A percentile compares a stretch with the other conserved stretches of the same genome.
These are phyloP conservation scores for Cephalopholis sonnerati DNA, from an alignment of 2,113 vertebrate genomes.

Conservation along the genomic window DNA sequence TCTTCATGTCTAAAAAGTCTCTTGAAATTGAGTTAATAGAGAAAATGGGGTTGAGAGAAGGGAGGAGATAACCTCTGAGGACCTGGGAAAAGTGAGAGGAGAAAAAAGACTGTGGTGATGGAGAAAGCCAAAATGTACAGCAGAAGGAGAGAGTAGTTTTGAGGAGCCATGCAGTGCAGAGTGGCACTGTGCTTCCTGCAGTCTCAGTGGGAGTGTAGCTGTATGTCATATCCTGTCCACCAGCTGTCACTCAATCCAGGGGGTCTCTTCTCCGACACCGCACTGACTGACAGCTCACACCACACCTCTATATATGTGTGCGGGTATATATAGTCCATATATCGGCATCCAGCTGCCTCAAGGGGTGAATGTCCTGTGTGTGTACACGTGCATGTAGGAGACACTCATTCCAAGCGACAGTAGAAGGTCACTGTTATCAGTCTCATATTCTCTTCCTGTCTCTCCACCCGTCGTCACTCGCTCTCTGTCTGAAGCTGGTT, in stretches of 20 bases:
- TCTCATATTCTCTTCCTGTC: slow-evolving; percentile 43
- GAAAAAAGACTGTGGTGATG: not conserved
- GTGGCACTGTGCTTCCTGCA: slow-evolving; percentile 36
- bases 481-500: slow-evolving; percentile 16
- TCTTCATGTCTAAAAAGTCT: not conserved
- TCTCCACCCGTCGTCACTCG: slow-evolving; percentile 33
- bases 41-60: not conserved
- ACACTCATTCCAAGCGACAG: slow-evolving; percentile 67
- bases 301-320: not conserved
- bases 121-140: not conserved
- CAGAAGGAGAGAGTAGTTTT: slow-evolving; percentile 15
- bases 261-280: slow-evolving; percentile 43
- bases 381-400: slow-evolving; percentile 19
- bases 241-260: slow-evolving; percentile 75
- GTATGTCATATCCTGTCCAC: slow-evolving; percentile 74
- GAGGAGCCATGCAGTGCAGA: slow-evolving; percentile 18
- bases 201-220: slow-evolving; percentile 59
- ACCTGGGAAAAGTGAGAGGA: not conserved
- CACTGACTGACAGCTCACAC: slow-evolving; percentile 64
- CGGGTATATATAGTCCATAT: slow-evolving; percentile 14
- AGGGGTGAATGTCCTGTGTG: slow-evolving; percentile 32
- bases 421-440: slow-evolving; percentile 76
- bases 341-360: slow-evolving; percentile 42
- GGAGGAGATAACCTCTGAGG: not conserved
- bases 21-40: not conserved